Percentiles rank a stretch among this genome's conserved stretches.
These are phyloP conservation scores for Gobio gobio DNA, from an alignment of 2,113 vertebrate genomes.

Conservation along the genomic window DNA sequence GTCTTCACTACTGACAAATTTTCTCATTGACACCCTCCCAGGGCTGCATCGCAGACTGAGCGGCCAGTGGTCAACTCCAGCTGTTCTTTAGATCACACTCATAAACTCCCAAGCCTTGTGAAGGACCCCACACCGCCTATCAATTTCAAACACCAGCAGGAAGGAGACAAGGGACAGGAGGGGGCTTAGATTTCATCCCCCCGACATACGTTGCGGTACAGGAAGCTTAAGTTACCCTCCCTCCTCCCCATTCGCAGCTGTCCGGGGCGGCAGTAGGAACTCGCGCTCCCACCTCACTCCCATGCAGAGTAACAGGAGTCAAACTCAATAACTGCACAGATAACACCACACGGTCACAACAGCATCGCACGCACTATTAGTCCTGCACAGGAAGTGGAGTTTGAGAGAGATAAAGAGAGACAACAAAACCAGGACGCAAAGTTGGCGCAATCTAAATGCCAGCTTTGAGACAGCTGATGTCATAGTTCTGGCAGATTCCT, in stretches of 20 bases:
- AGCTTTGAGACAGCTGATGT: slow-evolving; percentile 15
- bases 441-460: not conserved
- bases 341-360: slow-evolving; percentile 68
- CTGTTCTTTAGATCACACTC: slow-evolving; percentile 62
- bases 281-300: slow-evolving; percentile 64
- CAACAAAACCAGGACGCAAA: not conserved
- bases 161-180: slow-evolving; percentile 35
- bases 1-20: slow-evolving; percentile 51
- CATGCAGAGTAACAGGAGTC: slow-evolving; percentile 64
- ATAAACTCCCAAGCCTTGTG: slow-evolving; percentile 63
- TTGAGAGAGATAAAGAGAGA: not conserved
- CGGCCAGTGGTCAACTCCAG: slow-evolving; percentile 59
- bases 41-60: not conserved
- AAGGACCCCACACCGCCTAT: slow-evolving; percentile 64
- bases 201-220: not conserved
- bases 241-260: slow-evolving; percentile 63
- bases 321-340: slow-evolving; percentile 69
- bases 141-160: slow-evolving; percentile 69
- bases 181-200: slow-evolving; percentile 18
- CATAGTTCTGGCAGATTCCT: not conserved
- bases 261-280: slow-evolving; percentile 61
- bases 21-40: slow-evolving; percentile 41
- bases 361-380: slow-evolving; percentile 60
- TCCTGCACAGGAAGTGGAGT: slow-evolving; percentile 36
- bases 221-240: slow-evolving; percentile 40